These are phyloP conservation scores for Atrina japonica DNA, from an alignment of 2,888 invertebrate genomes.

Conservation along the genomic window DNA sequence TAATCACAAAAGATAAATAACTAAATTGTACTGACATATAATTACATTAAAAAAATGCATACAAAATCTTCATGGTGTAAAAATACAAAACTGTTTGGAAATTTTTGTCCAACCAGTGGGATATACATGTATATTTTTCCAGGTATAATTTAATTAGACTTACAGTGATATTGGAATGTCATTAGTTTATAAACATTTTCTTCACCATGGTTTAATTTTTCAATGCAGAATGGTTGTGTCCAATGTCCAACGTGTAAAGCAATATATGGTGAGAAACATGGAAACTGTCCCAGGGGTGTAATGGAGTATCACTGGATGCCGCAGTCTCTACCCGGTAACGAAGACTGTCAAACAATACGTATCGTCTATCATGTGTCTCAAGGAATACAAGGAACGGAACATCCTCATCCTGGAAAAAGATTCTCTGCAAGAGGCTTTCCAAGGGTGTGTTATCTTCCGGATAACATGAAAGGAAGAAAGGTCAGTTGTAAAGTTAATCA, in stretches of 20 bases:
- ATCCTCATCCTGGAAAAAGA: constrained; percentile 76
- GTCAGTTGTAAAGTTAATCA: no score
- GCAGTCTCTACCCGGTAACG: constrained; percentile 85
- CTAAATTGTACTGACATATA: no score
- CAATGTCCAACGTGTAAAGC: constrained; percentile 93
- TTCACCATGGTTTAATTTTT: no score
- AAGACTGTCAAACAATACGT: constrained; percentile 88
- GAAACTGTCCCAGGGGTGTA: constrained; percentile 86
- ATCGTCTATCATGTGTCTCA: constrained; percentile 93
- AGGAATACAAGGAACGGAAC: constrained; percentile 86
- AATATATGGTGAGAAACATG: constrained; percentile 89
- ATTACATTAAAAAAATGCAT: no score
- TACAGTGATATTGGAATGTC: no score
- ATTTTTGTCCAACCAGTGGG: no score
- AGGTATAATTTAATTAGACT: no score
- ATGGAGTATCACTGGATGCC: constrained; percentile 76
- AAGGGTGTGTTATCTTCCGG: constrained; percentile 86
- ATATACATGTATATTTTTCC: no score
- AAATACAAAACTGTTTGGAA: no score
- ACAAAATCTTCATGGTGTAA: no score
- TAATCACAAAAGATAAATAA: no score
- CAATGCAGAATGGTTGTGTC: constrained; percentile 86
- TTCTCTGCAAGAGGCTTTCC: constrained; percentile 84
- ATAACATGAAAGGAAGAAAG: constrained; percentile 89
- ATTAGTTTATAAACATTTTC: no score